phyloP scores from a whole-genome alignment of 2,797 vertebrate species.

The Naso thynnoides region DNA sequence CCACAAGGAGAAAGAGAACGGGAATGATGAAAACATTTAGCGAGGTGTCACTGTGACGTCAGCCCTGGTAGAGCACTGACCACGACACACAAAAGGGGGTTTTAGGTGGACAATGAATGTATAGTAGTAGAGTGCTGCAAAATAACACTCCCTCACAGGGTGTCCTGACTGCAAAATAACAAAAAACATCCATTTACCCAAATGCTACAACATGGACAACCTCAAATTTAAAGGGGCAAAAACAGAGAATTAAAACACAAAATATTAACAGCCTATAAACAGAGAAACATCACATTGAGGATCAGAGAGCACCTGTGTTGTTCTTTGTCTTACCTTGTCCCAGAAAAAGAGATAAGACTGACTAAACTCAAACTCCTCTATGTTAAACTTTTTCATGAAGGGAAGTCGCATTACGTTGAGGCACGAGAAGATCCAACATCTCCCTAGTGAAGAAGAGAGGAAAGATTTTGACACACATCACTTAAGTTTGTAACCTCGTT shows the following conservation, averaged over 20 bases:
- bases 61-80: slow-evolving; percentile 37
- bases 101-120: slow-evolving; percentile 64
- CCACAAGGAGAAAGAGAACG: neutral
- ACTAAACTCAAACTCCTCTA: slow-evolving; percentile 99
- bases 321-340: slow-evolving; percentile 91
- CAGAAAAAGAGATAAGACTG: slow-evolving; percentile 98
- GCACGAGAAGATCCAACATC: slow-evolving; percentile 99
- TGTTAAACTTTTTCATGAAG: slow-evolving; percentile 98
- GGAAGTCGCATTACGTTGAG: slow-evolving; percentile 98
- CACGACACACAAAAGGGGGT: slow-evolving; percentile 65
- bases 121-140: slow-evolving; percentile 44
- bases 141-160: slow-evolving; percentile 15
- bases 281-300: neutral
- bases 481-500: too few relatives aligned
- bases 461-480: neutral
- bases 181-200: slow-evolving; percentile 17
- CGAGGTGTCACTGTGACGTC: slow-evolving; percentile 47
- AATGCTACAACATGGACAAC: neutral
- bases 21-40: slow-evolving; percentile 12
- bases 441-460: slow-evolving; percentile 82
- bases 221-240: neutral
- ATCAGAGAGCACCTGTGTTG: neutral
- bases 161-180: slow-evolving; percentile 21
- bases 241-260: neutral
- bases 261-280: neutral